Evolutionary conservation across 2,797 vertebrate genomes (phyloP), one percentile per base, ranked within the genome.

Genomic region (Pseudomugil tenellus): DNA sequence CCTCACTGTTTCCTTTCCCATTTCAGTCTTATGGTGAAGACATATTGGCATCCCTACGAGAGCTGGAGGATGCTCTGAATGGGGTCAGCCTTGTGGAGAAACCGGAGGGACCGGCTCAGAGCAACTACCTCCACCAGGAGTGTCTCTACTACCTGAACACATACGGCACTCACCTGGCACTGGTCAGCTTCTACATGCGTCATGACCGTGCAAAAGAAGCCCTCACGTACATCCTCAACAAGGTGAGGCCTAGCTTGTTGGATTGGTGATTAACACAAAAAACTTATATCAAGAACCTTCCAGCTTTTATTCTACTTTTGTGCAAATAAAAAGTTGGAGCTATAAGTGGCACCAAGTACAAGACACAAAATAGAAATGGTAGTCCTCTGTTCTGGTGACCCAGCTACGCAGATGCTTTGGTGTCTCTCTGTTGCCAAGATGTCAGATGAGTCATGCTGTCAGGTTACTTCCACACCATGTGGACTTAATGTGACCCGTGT

Each of bases 181-280:
- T 98, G 66, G 91, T 98, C 90, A 93, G 94, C 90, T 99, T 98
- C 92, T 95, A 98, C 41, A 88, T 98, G 95, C 94, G 95, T 9
- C 97, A 97, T 7, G 95, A 95, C 84, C 93, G 94, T 79, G 92
- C 96, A 91, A 92, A 90, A 21, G 96, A 98, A 69, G 98, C 98
- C 0, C 83, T 99, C 43, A 87, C 94, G 10, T 93, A 97, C 85
- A 89, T 99, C 60, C 89, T 97, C 64, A 94, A 92, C 87, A 98
- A 96, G 96, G 97, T 97, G 58, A 85, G 64, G 21, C 48, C 23
- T 7, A 1, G 11, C n/a, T 48, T 56, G 28, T 26, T 28, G 35
- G 25, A 17, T 67, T 16, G 6, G 35, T 23, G 21, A 34, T 37
- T 1, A 39, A 9, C 3, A 4, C 14, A 34, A 10, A 11, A 49